Evolutionary conservation across 2,888 invertebrate species (phyloP), one percentile per base, ranked within the genome.

Genomic region (Calephelis perditalis): DNA sequence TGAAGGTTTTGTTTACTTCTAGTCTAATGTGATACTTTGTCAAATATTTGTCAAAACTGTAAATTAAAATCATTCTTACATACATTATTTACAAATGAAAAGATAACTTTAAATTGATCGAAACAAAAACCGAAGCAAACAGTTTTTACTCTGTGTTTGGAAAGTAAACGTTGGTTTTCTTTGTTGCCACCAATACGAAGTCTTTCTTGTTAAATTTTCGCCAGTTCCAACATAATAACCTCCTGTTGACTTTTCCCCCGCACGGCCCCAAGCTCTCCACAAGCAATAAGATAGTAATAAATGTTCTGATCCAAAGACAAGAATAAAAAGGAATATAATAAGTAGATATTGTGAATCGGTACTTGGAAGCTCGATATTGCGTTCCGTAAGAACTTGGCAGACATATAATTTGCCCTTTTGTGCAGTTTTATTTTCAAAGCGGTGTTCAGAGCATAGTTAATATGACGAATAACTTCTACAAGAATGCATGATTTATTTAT

Each of bases 201-300:
- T 77, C 75, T 81, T 83, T 77, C 79, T 82, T 82, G 85, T 73
- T 86, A 84, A 83, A 84, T 87, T 86, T 86, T 82, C 78, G 79
- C 83, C 75, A 80, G 81, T 81, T 75, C 78, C 86, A 83, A 88
- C 88, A 87, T 89, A 89, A 89, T 88, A 89, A 88, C 82, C 81
- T 80, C 81, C 82, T 84, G 87, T 86, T 86, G 84, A 84, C 70
- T 71, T 77, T 76, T 78, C 76, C 81, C 84, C 79, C 77, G 74
- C 74, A 67, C 78, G 77, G 81, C 82, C 80, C 75, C 71, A 75
- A 83, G 81, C 85, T 81, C 82, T 86, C 77, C 80, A 81, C 86
- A 79, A 84, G 84, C 87, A 88, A 88, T 89, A 88, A 88, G 86
- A 84, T 80, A 82, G 88, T 89, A 88, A 89, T 89, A 88, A 89